Evolutionary conservation across 2,888 invertebrate genomes (phyloP).

Genomic region (Leucophenga montana): DNA sequence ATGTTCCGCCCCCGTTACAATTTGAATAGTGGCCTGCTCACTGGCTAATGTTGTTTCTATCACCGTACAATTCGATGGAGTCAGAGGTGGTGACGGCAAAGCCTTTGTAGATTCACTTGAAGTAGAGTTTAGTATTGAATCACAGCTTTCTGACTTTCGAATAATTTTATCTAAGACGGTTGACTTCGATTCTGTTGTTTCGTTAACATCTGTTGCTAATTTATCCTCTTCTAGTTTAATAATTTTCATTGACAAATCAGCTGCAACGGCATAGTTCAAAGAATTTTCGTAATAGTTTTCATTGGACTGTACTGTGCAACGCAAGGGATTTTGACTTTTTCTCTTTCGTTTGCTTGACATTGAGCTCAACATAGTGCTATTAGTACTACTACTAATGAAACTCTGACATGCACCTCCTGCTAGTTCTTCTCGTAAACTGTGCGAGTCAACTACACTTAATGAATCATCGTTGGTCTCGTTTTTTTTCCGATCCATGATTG

Average conservation of each 20-base stretch:
- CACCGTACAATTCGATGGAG: slow-evolving; percentile 59
- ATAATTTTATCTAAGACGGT: slow-evolving; percentile 56
- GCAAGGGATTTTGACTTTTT: slow-evolving; percentile 90
- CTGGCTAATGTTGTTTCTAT: slow-evolving; percentile 29
- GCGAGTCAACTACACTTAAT: slow-evolving; percentile 75
- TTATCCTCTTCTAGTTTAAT: slow-evolving; percentile 57
- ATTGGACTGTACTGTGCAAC: slow-evolving; percentile 77
- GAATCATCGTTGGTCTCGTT: slow-evolving; percentile 79
- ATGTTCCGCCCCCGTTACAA: slow-evolving; percentile 48
- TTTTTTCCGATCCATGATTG: slow-evolving; percentile 49
- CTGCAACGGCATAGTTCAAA: slow-evolving; percentile 69
- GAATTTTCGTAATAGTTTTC: slow-evolving; percentile 71
- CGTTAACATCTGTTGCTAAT: slow-evolving; percentile 3
- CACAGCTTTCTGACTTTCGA: slow-evolving; percentile 51
- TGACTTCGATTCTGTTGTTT: slow-evolving; percentile 49
- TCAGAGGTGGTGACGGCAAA: slow-evolving; percentile 71
- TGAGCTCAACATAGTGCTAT: slow-evolving; percentile 40
- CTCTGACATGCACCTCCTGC: slow-evolving; percentile 36
- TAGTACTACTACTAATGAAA: slow-evolving; percentile 33
- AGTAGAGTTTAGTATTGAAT: slow-evolving; percentile 43
- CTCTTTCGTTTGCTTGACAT: slow-evolving; percentile 84
- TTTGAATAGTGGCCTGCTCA: slow-evolving; percentile 14
- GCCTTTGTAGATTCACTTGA: slow-evolving; percentile 67
- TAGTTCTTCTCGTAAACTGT: slow-evolving; percentile 73
- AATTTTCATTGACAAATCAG: slow-evolving; percentile 68